Percentiles rank a stretch among this genome's conserved stretches.
phyloP scores from a whole-genome alignment of 2,797 vertebrate genomes.

The Crocidura indochinensis region DNA sequence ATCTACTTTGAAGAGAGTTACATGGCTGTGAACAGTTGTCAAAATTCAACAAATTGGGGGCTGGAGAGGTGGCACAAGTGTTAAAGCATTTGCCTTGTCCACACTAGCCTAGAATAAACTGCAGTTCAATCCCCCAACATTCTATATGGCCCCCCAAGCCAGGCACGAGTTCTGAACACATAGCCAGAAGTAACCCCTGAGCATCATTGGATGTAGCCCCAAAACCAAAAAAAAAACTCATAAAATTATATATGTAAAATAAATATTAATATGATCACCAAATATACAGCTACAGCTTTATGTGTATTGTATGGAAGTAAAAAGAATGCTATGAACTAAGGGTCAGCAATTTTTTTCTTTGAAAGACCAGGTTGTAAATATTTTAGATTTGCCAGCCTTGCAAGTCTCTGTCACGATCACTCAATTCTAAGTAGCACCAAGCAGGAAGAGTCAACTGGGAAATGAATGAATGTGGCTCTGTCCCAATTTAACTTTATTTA shows the following conservation, averaged over 20 bases:
- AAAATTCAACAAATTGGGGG: constrained; percentile 27
- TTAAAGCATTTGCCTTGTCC: too few relatives aligned
- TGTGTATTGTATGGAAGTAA: not conserved
- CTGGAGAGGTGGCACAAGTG: too few relatives aligned
- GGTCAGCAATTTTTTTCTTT: not conserved
- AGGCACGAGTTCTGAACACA: too few relatives aligned
- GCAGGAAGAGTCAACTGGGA: not conserved
- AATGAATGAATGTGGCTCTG: not conserved
- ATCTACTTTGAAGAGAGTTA: constrained; percentile 57
- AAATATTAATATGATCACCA: constrained; percentile 18
- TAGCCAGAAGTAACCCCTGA: too few relatives aligned
- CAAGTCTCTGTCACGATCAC: not conserved
- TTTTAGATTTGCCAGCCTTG: not conserved
- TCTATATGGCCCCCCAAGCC: too few relatives aligned
- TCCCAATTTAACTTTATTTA: constrained; percentile 33
- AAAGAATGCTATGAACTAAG: not conserved
- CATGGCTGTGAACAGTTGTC: constrained; percentile 42
- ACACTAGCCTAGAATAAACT: too few relatives aligned
- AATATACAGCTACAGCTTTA: not conserved
- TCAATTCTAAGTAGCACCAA: not conserved
- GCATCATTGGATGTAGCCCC: too few relatives aligned
- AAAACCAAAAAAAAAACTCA: too few relatives aligned
- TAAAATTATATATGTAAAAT: too few relatives aligned
- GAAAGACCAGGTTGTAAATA: not conserved
- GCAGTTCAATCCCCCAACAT: too few relatives aligned